phyloP scores from a whole-genome alignment of 2,797 vertebrate species.

The Todus mexicanus region DNA sequence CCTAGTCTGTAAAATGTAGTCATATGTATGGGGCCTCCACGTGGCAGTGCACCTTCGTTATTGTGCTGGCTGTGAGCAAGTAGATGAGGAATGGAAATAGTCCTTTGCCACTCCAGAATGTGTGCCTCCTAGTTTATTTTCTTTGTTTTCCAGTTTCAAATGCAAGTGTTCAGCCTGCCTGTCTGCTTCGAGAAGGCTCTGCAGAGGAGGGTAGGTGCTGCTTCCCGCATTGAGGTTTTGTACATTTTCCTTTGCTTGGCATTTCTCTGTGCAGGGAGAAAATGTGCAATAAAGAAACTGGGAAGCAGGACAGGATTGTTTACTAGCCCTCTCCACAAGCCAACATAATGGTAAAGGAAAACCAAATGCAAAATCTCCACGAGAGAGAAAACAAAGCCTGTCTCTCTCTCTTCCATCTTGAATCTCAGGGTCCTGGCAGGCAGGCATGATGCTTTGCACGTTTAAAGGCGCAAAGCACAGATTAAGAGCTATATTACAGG shows the following conservation, averaged over 20 bases:
- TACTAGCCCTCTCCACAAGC: background rate
- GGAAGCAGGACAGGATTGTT: background rate
- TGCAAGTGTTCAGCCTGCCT: background rate
- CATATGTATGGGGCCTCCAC: background rate
- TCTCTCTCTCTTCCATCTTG: constrained; percentile 35
- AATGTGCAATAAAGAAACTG: background rate
- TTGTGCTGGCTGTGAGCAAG: background rate
- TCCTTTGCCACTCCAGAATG: background rate
- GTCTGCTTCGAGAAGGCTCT: background rate
- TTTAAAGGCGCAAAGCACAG: constrained; percentile 59
- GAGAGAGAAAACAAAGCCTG: constrained; percentile 52
- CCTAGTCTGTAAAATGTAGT: background rate
- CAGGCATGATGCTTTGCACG: background rate
- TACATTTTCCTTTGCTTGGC: background rate
- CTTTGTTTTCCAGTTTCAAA: constrained; percentile 19
- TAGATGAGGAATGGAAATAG: background rate
- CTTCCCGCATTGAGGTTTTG: background rate
- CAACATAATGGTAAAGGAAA: background rate
- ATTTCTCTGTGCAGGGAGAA: background rate
- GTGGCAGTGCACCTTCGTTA: rapidly evolving
- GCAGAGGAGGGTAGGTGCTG: background rate
- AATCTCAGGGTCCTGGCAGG: constrained; percentile 29
- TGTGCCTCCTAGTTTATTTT: background rate
- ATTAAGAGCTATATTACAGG: background rate
- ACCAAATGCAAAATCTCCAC: constrained; percentile 5